These are phyloP conservation scores for honey bee (Apis mellifera) DNA, from an alignment of 1,140 invertebrate species.

Conservation along the genomic window Amel_HAv3.1 CM009943.2:6984001-6984500, in stretches of 20 bases:
- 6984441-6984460: background rate
- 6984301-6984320: conserved; percentile 57
- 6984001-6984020: conserved; percentile 9
- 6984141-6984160: conserved; percentile 47
- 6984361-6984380: background rate
- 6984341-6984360: background rate
- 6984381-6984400: background rate
- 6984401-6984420: background rate
- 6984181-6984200: conserved; percentile 35
- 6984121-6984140: conserved; percentile 56
- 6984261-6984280: conserved; percentile 2
- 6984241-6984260: conserved; percentile 26
- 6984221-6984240: conserved; percentile 38
- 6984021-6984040: conserved; percentile 65
- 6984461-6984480: background rate
- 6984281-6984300: conserved; percentile 5
- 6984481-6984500: background rate
- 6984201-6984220: background rate
- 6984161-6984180: conserved; percentile 29
- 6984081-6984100: conserved; percentile 57
- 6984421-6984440: too few relatives aligned
- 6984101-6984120: conserved; percentile 59
- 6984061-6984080: conserved; percentile 36
- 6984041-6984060: conserved; percentile 43
- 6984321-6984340: conserved; percentile 49